Base-by-base conservation (phyloP, 2,888 invertebrate genomes). In the Penaeus monodon region DNA sequence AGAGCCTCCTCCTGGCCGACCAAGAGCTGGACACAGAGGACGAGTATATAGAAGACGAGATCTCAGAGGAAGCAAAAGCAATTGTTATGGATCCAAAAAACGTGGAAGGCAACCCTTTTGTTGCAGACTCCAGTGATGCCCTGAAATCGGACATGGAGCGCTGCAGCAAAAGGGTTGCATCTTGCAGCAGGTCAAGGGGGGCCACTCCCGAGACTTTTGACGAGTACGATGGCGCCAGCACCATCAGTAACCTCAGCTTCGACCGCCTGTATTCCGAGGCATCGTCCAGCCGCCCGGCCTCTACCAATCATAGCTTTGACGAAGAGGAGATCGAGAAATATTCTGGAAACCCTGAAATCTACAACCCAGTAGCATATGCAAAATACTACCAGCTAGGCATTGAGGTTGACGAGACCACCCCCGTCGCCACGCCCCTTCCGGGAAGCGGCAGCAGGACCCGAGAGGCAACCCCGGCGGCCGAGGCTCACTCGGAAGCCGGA, bases 91-190 rank as follows among this genome's bases (percentile, higher is more conserved):
- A 84, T 82, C 57, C 88, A 90, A 90, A 90, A 90, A 90, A 90
- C 90, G 90, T 90, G 90, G 80, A 81, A 85, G 84, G 90, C 90
- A 90, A 90, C 90, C 90, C 90, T 90, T 90, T 86, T 83, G 86
- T 85, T 89, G 90, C 90, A 87, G 81, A 83, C 80, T 88, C 86
- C 90, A 90, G 88, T 90, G 82, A 90, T 68, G 65, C 49, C 83
- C 86, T 85, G 57, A 70, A 49, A 70, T 63, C 64, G 78, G 85
- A 78, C 68, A 76, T 81, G 85, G 87, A 81, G 63, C 57, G 80
- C 86, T 77, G 86, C 85, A 86, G 86, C 90, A 88, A 90, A 90
- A 90, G 90, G 90, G 90, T 90, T 90, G 90, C 90, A 77, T 68
- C 80, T 38, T 64, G 64, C 29, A 84, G 70, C 64, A 81, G 57